phyloP scores from a whole-genome alignment of 1,140 invertebrate species.

The Drosophila serrata region DNA sequence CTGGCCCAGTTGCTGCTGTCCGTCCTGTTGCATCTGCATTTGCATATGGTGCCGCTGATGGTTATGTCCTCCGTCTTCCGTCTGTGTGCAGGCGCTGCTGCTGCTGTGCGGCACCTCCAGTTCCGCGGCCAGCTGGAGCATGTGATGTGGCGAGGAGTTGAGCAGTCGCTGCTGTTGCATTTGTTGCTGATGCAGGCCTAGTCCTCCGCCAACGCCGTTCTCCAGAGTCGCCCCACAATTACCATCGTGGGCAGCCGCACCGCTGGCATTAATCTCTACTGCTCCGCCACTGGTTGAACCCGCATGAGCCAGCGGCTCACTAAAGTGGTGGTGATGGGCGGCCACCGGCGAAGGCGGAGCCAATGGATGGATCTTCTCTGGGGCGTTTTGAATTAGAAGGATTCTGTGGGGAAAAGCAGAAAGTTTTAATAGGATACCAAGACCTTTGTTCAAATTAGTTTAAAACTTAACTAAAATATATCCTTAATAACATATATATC shows the following conservation, averaged over 20 bases:
- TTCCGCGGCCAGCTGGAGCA: conserved; percentile 67
- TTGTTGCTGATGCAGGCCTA: conserved; percentile 51
- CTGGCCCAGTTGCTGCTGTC: conserved; percentile 77
- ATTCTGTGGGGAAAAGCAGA: conserved; percentile 87
- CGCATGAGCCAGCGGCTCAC: conserved; percentile 51
- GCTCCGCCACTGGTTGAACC: conserved; percentile 56
- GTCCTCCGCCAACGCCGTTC: conserved; percentile 30
- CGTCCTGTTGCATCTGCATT: conserved; percentile 46
- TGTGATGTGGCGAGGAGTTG: conserved; percentile 68
- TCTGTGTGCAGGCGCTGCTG: conserved; percentile 71
- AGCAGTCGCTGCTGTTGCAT: conserved; percentile 65
- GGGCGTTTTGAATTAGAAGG: conserved; percentile 95
- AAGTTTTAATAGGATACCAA: not conserved
- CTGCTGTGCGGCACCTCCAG: conserved; percentile 60
- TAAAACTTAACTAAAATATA: not conserved
- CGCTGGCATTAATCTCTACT: conserved; percentile 62
- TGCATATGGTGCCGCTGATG: conserved; percentile 52
- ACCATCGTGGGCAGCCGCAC: conserved; percentile 33
- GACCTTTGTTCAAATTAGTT: not conserved
- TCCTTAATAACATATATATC: too few relatives aligned
- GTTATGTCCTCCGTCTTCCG: conserved; percentile 65
- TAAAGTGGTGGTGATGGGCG: conserved; percentile 63
- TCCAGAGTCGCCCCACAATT: conserved; percentile 52
- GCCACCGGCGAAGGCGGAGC: conserved; percentile 86
- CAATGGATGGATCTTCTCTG: conserved; percentile 89